These are phyloP conservation scores for Melanotus villosus DNA, from an alignment of 2,888 invertebrate species.

Conservation along the genomic window DNA sequence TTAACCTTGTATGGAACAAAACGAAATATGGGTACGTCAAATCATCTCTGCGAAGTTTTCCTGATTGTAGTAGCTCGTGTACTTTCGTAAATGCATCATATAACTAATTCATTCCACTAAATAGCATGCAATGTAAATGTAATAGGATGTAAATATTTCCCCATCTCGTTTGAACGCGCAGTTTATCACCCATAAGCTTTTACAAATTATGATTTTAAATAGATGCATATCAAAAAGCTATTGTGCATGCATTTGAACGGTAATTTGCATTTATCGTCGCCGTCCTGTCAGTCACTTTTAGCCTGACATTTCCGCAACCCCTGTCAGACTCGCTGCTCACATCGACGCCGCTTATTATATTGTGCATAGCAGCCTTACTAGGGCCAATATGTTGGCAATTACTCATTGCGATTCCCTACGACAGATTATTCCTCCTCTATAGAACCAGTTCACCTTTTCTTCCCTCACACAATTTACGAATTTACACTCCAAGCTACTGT, in stretches of 20 bases:
- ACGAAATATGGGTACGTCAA: too few relatives aligned
- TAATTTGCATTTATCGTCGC: slow-evolving; percentile 63
- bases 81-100: slow-evolving; percentile 23
- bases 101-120: slow-evolving; percentile 39
- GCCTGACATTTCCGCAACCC: slow-evolving; percentile 57
- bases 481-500: not conserved
- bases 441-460: not conserved
- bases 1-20: too few relatives aligned
- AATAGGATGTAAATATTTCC: slow-evolving; percentile 46
- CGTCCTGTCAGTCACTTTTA: slow-evolving; percentile 61
- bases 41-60: too few relatives aligned
- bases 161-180: slow-evolving; percentile 36
- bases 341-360: slow-evolving; percentile 59
- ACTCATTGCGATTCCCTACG: slow-evolving; percentile 57
- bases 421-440: slow-evolving; percentile 39
- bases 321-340: slow-evolving; percentile 48
- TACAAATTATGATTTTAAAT: slow-evolving; percentile 55
- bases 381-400: slow-evolving; percentile 67
- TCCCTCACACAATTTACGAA: too few relatives aligned
- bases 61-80: not conserved
- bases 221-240: slow-evolving; percentile 58
- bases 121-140: slow-evolving; percentile 41
- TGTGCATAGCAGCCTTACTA: too few relatives aligned
- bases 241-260: slow-evolving; percentile 50
- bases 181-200: slow-evolving; percentile 47